Base-by-base conservation (phyloP, 92 coral and sea anemone genomes). In the Epizoanthus ramosus region DNA sequence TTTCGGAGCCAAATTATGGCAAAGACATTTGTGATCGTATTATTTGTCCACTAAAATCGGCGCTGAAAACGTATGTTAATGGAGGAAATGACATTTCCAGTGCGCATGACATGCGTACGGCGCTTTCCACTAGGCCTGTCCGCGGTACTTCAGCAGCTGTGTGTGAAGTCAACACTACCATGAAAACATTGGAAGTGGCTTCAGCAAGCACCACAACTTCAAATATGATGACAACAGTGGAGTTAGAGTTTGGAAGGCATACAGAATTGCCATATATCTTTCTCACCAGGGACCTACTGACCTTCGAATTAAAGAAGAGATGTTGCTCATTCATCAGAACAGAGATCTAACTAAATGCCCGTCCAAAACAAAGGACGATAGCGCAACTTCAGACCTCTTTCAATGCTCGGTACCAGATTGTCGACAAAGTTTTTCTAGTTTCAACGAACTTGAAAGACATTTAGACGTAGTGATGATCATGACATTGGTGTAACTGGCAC, bases 141-240 rank as follows among this genome's bases (percentile, higher is more conserved):
- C 85, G 85, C 43, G 91, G 91, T 2, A 88, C 90, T 39, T 73
- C 91, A 12, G 75, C 92, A 15, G 74, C 87, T 3, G 87, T 89
- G 7, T 64, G 83, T 68, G 5, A 22, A 18, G 59, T 87, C 1
- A 59, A 84, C 31, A 85, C 60, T 18, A 14, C 35, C 19, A 35
- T 24, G 39, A 83, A 57, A 39, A 28, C 77, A 21, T 17, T 90
- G 8, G 68, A 84, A 59, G 77, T 90, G 31, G 84, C 66, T 90
- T 87, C 73, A 84, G 87, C 80, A 79, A 69, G 83, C 74, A 53
- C 65, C 91, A 84, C 50, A 84, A 90, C 71, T 79, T 90, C 54
- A 2, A 57, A 8, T 87, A 24, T 77, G 57, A 17, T 6, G 68
- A 80, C 23, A 4, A 41, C 47, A 22, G 63, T 33, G 85, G 71